These are phyloP conservation scores for Catotricha subobsoleta DNA, from an alignment of 2,888 invertebrate species.

Conservation along the genomic window DNA sequence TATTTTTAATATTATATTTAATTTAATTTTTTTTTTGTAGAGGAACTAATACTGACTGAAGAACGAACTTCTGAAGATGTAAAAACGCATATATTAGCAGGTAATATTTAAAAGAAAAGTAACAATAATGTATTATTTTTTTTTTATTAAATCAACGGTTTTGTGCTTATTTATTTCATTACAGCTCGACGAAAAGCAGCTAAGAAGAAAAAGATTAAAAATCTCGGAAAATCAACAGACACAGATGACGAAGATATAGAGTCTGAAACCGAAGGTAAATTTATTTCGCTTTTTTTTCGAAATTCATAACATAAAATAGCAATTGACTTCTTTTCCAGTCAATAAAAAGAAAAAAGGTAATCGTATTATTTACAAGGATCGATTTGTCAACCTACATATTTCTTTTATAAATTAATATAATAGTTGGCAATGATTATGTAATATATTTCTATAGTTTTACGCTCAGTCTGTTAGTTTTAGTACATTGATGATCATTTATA, in stretches of 20 bases:
- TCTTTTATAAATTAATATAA: too few species aligned
- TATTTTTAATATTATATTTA: slow-evolving; percentile 17
- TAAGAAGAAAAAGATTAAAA: slow-evolving; percentile 87
- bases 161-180: slow-evolving; percentile 42
- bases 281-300: neutral
- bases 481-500: too few species aligned
- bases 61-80: slow-evolving; percentile 99
- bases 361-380: too few species aligned
- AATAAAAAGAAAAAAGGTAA: neutral
- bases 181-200: slow-evolving; percentile 78
- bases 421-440: too few species aligned
- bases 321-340: neutral
- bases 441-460: too few species aligned
- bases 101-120: slow-evolving; percentile 28
- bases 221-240: slow-evolving; percentile 86
- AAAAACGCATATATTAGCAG: slow-evolving; percentile 98
- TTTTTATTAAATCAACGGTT: neutral
- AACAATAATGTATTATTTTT: neutral
- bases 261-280: slow-evolving; percentile 1
- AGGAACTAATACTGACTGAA: slow-evolving; percentile 98
- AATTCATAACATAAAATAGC: neutral
- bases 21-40: slow-evolving; percentile 39
- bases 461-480: too few species aligned
- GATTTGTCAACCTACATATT: too few species aligned
- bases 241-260: slow-evolving; percentile 93